Percentiles rank a stretch among this genome's conserved stretches.
Conservation (phyloP, 2,888 invertebrate genomes). For the Notodonta dromedarius region DNA sequence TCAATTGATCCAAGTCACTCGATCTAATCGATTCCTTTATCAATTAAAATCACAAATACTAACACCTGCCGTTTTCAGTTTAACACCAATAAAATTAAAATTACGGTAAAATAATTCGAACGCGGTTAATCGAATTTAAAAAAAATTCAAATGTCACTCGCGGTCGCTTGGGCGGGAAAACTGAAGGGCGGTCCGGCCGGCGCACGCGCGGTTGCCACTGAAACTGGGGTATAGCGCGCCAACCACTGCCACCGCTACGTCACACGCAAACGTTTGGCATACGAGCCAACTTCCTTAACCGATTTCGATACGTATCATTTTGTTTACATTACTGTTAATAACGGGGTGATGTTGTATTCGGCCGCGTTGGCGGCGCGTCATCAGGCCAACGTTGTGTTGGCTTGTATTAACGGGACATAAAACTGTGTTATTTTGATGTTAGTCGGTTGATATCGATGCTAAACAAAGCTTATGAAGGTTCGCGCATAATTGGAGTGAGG, state of each 20-base stretch:
- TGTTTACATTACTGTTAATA: conserved; percentile 50
- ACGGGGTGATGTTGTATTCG: conserved; percentile 47
- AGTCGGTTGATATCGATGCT: conserved; percentile 41
- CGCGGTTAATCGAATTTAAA: conserved; percentile 48
- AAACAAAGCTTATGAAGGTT: conserved; percentile 49
- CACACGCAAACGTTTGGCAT: conserved; percentile 55
- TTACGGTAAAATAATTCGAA: conserved; percentile 27
- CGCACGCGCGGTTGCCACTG: conserved; percentile 72
- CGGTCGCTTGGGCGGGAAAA: conserved; percentile 64
- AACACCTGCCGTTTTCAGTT: conserved; percentile 41
- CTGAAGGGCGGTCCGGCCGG: conserved; percentile 62
- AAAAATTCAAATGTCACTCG: conserved; percentile 63
- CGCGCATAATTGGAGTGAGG: conserved; percentile 36
- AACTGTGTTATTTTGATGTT: conserved; percentile 61
- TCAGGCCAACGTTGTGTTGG: conserved; percentile 40
- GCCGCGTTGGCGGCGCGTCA: conserved; percentile 43
- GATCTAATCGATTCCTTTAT: conserved; percentile 36
- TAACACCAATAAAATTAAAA: conserved; percentile 42
- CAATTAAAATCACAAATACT: conserved; percentile 35
- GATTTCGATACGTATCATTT: conserved; percentile 46
- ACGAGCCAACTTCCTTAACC: conserved; percentile 45
- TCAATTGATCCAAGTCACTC: conserved; percentile 48
- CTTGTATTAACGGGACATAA: conserved; percentile 54
- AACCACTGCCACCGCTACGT: conserved; percentile 38
- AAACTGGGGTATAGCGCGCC: conserved; percentile 60